These are phyloP conservation scores for Arge pagana DNA, from an alignment of 2,888 invertebrate species.

Conservation along the genomic window DNA sequence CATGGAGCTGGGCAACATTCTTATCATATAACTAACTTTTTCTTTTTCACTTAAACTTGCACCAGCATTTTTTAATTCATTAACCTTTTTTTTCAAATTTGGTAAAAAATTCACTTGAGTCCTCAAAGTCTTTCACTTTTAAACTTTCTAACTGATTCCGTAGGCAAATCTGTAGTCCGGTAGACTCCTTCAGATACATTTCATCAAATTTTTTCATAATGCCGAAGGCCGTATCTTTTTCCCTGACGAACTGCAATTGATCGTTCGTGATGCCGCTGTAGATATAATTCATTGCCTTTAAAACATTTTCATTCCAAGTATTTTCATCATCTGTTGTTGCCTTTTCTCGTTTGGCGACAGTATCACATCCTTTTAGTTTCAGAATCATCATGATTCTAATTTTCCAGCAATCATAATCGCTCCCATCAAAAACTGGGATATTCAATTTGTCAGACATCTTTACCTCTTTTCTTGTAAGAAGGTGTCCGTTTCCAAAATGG, in stretches of 20 bases:
- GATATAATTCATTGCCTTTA: constrained; percentile 33
- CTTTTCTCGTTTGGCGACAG: too few species aligned
- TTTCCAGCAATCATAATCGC: too few species aligned
- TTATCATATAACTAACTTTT: constrained; percentile 40
- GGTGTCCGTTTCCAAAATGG: too few species aligned
- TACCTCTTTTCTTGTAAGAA: too few species aligned
- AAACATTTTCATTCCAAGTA: constrained; percentile 26
- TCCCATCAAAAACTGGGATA: too few species aligned
- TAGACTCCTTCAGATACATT: constrained; percentile 33
- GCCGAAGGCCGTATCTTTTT: constrained; percentile 12
- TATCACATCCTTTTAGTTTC: too few species aligned
- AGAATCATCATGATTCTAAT: too few species aligned
- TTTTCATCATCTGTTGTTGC: too few species aligned
- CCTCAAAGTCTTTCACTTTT: constrained; percentile 31
- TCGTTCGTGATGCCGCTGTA: constrained; percentile 28
- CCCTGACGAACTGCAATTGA: constrained; percentile 28
- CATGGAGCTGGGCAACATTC: constrained; percentile 32
- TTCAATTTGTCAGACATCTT: too few species aligned
- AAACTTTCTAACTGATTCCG: constrained; percentile 35
- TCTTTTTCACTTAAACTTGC: constrained; percentile 35
- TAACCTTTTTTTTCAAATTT: constrained; percentile 37
- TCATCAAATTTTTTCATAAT: constrained; percentile 32
- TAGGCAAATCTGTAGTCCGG: constrained; percentile 34
- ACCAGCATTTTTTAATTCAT: constrained; percentile 37
- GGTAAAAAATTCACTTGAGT: constrained; percentile 30